phyloP scores from a whole-genome alignment of 1,140 invertebrate genomes.

The Scaptomyza graminum region DNA sequence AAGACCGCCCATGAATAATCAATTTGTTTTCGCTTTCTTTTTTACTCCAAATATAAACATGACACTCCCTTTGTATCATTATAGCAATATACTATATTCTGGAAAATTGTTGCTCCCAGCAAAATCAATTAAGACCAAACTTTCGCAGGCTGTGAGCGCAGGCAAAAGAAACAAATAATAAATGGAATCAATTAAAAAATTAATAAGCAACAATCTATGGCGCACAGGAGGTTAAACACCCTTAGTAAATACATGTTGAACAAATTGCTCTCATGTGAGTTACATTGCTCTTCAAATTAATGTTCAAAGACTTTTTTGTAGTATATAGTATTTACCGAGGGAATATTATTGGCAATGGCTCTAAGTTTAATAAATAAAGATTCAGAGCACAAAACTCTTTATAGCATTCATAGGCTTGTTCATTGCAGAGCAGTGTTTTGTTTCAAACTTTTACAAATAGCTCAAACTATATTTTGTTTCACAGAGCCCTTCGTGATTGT shows the following conservation, averaged over 20 bases:
- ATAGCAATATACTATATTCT: constrained; percentile 68
- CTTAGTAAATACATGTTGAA: constrained; percentile 1
- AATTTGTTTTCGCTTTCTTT: not conserved
- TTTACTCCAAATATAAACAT: not conserved
- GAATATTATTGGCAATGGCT: no score
- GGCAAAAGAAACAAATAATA: constrained; percentile 40
- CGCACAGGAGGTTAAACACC: constrained; percentile 1
- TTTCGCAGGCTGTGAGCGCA: constrained; percentile 9
- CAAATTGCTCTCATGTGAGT: constrained; percentile 5
- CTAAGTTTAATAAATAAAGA: no score
- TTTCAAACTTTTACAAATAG: no score
- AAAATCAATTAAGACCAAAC: constrained; percentile 53
- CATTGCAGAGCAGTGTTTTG: no score
- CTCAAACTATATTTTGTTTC: no score
- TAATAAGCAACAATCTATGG: constrained; percentile 17
- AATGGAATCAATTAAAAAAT: constrained; percentile 36
- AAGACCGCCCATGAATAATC: constrained; percentile 4
- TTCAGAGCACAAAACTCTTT: no score
- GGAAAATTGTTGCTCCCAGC: constrained; percentile 26
- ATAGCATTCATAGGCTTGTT: no score
- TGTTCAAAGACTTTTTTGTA: no score
- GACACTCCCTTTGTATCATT: constrained; percentile 31
- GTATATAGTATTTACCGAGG: no score
- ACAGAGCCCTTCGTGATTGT: no score
- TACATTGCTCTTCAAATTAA: not conserved